Evolutionary conservation across 1,140 invertebrate species (phyloP), one percentile per base, ranked within the genome.

Genomic region (Paracyclopina nana): DNA sequence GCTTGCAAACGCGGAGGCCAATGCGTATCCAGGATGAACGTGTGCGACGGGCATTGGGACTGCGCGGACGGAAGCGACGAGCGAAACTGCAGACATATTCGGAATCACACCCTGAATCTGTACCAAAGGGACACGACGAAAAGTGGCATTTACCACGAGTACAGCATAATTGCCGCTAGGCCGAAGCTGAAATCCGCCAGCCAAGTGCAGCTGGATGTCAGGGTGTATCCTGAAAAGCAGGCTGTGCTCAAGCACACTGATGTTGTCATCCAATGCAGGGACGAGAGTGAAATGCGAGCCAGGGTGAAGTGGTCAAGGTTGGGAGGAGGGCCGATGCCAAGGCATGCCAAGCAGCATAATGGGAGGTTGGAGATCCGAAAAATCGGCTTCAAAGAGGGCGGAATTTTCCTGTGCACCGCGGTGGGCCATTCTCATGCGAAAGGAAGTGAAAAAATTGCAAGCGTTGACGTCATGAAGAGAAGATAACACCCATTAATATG

Each of bases 41-140:
- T 52, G 16, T 52, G 50, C 28, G 50, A 52, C 26, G 50, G 38
- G n/a, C 22, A 6, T 12, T 6, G 43, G 14, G 31, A 52, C 24
- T 52, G 50, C 50, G 28, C 31, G 38, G 50, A 52, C 22, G 50
- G 50, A 11, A 24, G 38, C 4, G 50, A 52, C 24, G 50, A 52
- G 28, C 16, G 20, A 14, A 26, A 28, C 34, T 52, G 50, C 18
- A 16, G 50, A 4, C 4, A 14, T 25, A 9, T 8, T 27, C 6
- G 4, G 6, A 4, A 48, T 3, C 4, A 22, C 9, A 4, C 45
- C 4, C 30, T 26, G 16, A 29, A 26, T 48, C 4, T 16, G 14
- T 29, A 22, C 27, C 27, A 24, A 26, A 48, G 20, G 30, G 3
- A 2, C 34, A 9, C 24, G n/a, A n/a, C 45, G 8, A 31, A 14